Conservation (phyloP, 2,888 invertebrate species). For the Meteorus colon region DNA sequence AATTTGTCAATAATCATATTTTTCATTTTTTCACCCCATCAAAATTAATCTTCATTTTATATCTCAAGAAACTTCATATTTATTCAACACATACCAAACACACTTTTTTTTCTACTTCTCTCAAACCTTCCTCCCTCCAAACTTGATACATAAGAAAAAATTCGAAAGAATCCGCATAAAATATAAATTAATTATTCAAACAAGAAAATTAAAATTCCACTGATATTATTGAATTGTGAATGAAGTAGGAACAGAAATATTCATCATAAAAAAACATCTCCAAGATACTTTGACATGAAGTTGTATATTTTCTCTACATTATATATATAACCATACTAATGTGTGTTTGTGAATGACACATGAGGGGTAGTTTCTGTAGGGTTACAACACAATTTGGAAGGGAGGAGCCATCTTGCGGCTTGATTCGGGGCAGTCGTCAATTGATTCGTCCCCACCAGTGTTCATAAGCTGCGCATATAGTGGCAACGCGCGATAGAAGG, state of each 20-base stretch:
- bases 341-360: constrained; percentile 26
- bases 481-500: constrained; percentile 51
- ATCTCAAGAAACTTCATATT: neutral
- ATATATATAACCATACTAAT: constrained; percentile 25
- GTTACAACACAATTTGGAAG: constrained; percentile 57
- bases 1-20: neutral
- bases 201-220: constrained; percentile 29
- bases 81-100: neutral
- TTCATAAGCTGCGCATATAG: constrained; percentile 13
- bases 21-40: neutral
- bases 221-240: constrained; percentile 27
- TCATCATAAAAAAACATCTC: constrained; percentile 28
- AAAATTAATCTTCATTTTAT: neutral
- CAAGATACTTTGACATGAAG: constrained; percentile 29
- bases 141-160: neutral
- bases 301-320: constrained; percentile 31
- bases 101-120: too few relatives aligned
- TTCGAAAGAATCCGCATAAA: neutral
- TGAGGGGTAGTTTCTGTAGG: constrained; percentile 42
- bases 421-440: constrained; percentile 69
- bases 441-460: constrained; percentile 71
- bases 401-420: constrained; percentile 74
- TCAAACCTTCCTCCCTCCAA: neutral
- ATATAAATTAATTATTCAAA: neutral
- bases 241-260: constrained; percentile 6